A percentile compares a stretch with the other conserved stretches of the same genome.
Conservation (phyloP, 1,140 invertebrate species). For the Venustaconcha ellipsiformis region DNA sequence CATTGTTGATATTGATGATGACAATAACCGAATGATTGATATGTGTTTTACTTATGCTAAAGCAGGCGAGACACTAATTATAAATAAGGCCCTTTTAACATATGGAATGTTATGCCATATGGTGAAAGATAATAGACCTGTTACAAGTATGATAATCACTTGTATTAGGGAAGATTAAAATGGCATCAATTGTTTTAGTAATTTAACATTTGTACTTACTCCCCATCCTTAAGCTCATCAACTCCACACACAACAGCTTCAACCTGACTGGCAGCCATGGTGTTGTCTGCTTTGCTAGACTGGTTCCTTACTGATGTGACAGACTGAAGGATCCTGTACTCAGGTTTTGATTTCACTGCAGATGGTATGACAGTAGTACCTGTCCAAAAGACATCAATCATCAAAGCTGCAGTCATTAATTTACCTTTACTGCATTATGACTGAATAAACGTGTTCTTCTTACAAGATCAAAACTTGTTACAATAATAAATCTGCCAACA, state of each 20-base stretch:
- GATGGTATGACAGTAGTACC: too few relatives aligned
- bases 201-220: constrained; percentile 67
- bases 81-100: not conserved
- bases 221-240: constrained; percentile 83
- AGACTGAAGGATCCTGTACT: too few relatives aligned
- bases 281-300: not conserved
- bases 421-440: too few relatives aligned
- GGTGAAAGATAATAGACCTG: not conserved
- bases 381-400: too few relatives aligned
- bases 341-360: too few relatives aligned
- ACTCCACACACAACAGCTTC: constrained; percentile 83
- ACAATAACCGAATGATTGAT: not conserved
- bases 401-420: too few relatives aligned
- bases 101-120: not conserved
- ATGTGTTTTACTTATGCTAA: not conserved
- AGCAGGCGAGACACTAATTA: not conserved
- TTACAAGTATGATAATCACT: not conserved
- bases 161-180: not conserved
- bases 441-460: too few relatives aligned
- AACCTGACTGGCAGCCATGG: constrained; percentile 34
- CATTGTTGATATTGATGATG: too few relatives aligned
- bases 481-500: too few relatives aligned
- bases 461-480: too few relatives aligned
- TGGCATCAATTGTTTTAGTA: not conserved
- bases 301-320: too few relatives aligned